A percentile compares a stretch with the other conserved stretches of the same genome.
phyloP scores from a whole-genome alignment of 2,888 invertebrate species.

The Acrobasis repandana region DNA sequence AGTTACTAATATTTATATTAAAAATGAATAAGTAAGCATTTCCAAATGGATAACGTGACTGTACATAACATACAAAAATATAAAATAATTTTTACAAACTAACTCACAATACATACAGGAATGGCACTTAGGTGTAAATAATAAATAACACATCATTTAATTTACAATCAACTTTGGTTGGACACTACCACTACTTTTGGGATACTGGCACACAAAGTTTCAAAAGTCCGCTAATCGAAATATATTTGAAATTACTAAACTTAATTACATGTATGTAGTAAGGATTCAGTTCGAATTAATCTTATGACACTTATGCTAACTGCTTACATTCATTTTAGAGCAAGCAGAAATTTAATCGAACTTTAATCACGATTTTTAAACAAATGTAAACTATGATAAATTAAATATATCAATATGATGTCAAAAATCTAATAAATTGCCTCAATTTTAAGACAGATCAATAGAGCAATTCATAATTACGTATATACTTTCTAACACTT shows the following conservation, averaged over 20 bases:
- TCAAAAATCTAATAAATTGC: too few species aligned
- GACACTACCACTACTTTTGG: conserved; percentile 76
- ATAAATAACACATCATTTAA: conserved; percentile 54
- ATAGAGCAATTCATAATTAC: too few species aligned
- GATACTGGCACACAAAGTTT: conserved; percentile 41
- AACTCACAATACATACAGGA: conserved; percentile 30
- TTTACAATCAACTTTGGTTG: conserved; percentile 76
- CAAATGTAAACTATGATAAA: too few species aligned
- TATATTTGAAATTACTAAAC: background rate
- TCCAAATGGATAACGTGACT: background rate
- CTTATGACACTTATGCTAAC: too few species aligned
- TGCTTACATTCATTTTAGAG: too few species aligned
- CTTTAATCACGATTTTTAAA: too few species aligned
- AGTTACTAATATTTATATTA: conserved; percentile 1
- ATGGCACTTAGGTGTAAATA: conserved; percentile 53
- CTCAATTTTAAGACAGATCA: too few species aligned
- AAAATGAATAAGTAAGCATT: conserved; percentile 19
- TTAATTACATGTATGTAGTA: too few species aligned
- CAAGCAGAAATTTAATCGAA: too few species aligned
- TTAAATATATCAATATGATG: too few species aligned
- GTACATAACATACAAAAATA: conserved; percentile 19
- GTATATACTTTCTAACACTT: background rate
- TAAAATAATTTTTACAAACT: conserved; percentile 15
- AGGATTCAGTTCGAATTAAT: background rate
- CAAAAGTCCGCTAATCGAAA: conserved; percentile 2